phyloP scores from a whole-genome alignment of 2,888 invertebrate genomes.

The Arge pagana region DNA sequence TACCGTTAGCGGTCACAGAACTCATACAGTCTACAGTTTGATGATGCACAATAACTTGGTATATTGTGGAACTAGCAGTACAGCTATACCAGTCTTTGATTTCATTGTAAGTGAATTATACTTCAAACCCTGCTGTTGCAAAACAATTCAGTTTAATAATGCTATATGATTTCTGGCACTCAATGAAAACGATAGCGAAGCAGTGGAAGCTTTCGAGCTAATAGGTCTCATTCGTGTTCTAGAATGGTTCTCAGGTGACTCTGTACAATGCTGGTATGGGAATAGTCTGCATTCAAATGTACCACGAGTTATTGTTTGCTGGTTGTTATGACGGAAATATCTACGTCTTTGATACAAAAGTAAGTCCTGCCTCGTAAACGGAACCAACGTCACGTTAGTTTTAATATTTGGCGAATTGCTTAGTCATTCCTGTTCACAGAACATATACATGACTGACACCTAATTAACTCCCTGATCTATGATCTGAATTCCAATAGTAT shows the following conservation, averaged over 20 bases:
- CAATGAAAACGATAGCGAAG: conserved; percentile 3
- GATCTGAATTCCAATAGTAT: too few relatives aligned
- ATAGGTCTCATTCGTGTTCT: conserved; percentile 39
- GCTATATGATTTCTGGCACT: background rate
- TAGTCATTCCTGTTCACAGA: too few relatives aligned
- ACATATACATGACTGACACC: too few relatives aligned
- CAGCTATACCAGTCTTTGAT: conserved; percentile 74
- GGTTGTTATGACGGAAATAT: conserved; percentile 82
- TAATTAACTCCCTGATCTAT: too few relatives aligned
- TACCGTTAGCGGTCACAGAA: conserved; percentile 64
- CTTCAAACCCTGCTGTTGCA: background rate
- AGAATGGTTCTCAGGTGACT: conserved; percentile 70
- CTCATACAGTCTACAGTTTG: conserved; percentile 71
- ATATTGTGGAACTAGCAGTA: conserved; percentile 78
- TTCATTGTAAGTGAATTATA: conserved; percentile 74
- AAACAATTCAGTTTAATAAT: background rate
- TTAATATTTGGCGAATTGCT: too few relatives aligned
- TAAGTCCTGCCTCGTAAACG: too few relatives aligned
- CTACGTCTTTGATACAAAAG: conserved; percentile 68
- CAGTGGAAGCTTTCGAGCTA: too few relatives aligned
- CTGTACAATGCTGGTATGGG: conserved; percentile 71
- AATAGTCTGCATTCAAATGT: conserved; percentile 72
- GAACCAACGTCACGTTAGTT: too few relatives aligned
- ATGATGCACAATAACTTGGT: conserved; percentile 70
- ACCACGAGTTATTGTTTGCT: conserved; percentile 68